phyloP scores from a whole-genome alignment of 2,888 invertebrate genomes.

The Melangyna quadrimaculata region DNA sequence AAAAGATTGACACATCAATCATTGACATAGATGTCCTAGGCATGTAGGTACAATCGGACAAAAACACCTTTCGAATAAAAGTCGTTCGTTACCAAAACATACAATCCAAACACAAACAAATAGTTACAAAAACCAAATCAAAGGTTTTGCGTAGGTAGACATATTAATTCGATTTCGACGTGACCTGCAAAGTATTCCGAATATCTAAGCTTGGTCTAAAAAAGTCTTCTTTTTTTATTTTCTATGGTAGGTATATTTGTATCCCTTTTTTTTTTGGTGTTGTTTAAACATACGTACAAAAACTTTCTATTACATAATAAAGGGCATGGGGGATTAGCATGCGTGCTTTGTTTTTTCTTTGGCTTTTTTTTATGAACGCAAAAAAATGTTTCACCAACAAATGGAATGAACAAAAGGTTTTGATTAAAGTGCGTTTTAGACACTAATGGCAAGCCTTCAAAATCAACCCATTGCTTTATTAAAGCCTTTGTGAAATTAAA shows the following conservation, averaged over 20 bases:
- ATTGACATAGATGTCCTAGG: no score
- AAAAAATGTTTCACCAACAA: background rate
- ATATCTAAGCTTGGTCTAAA: background rate
- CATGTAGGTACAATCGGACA: no score
- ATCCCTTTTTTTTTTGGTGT: slow-evolving; percentile 14
- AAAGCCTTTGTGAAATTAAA: background rate
- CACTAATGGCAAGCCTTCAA: background rate
- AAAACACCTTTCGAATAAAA: background rate
- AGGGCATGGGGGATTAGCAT: slow-evolving; percentile 25
- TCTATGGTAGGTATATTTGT: no score
- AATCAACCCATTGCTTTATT: background rate
- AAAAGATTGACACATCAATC: no score
- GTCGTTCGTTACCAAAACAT: background rate
- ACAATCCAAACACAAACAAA: slow-evolving; percentile 10
- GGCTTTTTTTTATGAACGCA: background rate
- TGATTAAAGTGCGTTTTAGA: background rate
- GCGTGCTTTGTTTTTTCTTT: slow-evolving; percentile 22
- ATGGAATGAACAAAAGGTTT: background rate
- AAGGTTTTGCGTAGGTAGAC: slow-evolving; percentile 7
- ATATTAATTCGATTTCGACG: slow-evolving; percentile 3
- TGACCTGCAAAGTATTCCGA: slow-evolving; percentile 1
- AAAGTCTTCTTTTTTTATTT: background rate
- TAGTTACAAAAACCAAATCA: background rate
- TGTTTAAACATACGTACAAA: slow-evolving; percentile 9
- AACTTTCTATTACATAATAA: slow-evolving; percentile 55